phyloP scores from a whole-genome alignment of 2,113 vertebrate species.

The Chamaetylas fuelleborni region DNA sequence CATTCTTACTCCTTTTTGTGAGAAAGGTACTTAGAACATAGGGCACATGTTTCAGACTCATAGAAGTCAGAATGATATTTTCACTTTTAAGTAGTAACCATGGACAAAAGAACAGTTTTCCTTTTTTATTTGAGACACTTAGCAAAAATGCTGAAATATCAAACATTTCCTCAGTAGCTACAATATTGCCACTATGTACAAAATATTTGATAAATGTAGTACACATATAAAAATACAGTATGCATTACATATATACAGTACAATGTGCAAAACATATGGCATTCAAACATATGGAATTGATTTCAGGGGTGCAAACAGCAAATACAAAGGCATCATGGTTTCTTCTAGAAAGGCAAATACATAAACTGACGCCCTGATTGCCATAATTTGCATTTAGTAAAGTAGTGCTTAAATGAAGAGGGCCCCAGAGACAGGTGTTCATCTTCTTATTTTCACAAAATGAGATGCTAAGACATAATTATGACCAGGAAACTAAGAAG shows the following conservation, averaged over 20 bases:
- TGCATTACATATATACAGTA: constrained; percentile 97
- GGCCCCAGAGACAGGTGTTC: constrained; percentile 54
- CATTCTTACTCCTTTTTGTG: neutral
- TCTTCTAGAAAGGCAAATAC: constrained; percentile 77
- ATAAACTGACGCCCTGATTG: constrained; percentile 71
- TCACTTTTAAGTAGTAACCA: neutral
- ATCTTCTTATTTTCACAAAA: constrained; percentile 66
- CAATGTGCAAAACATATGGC: constrained; percentile 98
- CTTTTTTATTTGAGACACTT: constrained; percentile 83
- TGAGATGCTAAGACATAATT: constrained; percentile 81
- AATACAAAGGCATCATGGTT: constrained; percentile 83
- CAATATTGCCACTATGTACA: constrained; percentile 91
- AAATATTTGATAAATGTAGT: constrained; percentile 85
- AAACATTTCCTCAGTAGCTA: constrained; percentile 86
- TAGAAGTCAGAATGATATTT: neutral
- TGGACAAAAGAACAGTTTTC: constrained; percentile 45
- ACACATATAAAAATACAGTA: constrained; percentile 98
- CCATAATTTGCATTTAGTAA: constrained; percentile 65
- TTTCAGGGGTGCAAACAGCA: constrained; percentile 83
- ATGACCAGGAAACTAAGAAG: constrained; percentile 69
- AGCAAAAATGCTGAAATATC: constrained; percentile 83
- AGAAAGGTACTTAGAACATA: neutral
- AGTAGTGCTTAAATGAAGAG: constrained; percentile 63
- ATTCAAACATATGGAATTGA: constrained; percentile 82
- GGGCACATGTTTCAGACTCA: neutral